Percentiles rank a stretch among this genome's conserved stretches.
These are phyloP conservation scores for Serilophus lunatus DNA, from an alignment of 2,113 vertebrate genomes.

Conservation along the genomic window DNA sequence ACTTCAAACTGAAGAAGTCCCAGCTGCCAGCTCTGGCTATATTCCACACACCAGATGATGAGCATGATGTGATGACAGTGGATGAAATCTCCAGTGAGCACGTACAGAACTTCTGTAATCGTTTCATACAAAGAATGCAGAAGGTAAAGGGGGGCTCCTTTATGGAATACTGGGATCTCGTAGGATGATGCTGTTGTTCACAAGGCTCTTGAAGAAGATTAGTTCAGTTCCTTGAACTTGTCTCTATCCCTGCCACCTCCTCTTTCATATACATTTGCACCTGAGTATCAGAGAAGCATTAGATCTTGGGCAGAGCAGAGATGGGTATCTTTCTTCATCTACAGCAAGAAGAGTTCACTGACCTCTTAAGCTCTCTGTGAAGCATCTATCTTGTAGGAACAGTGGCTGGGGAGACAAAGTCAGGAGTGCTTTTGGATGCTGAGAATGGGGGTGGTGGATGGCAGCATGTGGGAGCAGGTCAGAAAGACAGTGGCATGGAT, in stretches of 20 bases:
- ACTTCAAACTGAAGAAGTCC: conserved; percentile 81
- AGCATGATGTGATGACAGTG: conserved; percentile 75
- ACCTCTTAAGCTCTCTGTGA: background rate
- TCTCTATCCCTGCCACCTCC: background rate
- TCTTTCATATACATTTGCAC: background rate
- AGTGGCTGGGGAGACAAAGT: background rate
- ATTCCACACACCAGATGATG: conserved; percentile 77
- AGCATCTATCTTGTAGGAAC: background rate
- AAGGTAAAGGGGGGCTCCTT: conserved; percentile 46
- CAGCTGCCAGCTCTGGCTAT: conserved; percentile 87
- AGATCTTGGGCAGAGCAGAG: background rate
- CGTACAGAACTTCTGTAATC: conserved; percentile 80
- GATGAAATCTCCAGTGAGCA: conserved; percentile 72
- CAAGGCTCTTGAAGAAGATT: background rate
- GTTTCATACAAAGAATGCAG: conserved; percentile 69
- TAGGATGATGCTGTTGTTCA: background rate
- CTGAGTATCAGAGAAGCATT: background rate
- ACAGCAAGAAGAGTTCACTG: background rate
- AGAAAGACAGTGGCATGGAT: background rate
- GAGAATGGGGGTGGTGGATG: background rate
- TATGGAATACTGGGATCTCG: background rate
- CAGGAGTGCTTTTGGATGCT: background rate
- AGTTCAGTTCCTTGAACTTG: background rate
- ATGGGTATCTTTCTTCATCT: background rate
- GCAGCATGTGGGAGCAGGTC: background rate